Base-by-base conservation (phyloP, 2,113 vertebrate species). In the Phoenicopterus ruber region DNA sequence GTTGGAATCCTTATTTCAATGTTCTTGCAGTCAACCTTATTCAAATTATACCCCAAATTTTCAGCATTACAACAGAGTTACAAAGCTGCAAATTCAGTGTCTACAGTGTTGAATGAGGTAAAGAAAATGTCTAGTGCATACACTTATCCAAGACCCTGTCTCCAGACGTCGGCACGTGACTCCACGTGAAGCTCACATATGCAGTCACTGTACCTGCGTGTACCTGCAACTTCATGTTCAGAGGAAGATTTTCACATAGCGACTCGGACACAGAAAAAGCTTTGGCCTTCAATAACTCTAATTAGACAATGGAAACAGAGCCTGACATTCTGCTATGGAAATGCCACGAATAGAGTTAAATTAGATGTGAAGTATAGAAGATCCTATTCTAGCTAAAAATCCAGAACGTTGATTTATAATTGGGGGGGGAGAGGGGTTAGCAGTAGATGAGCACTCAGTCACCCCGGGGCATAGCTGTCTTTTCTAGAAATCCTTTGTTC, bases 401-500 rank as follows among this genome's bases (percentile, higher is more conserved):
- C 38, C 89, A 57, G 74, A 78, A 61, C 28, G 55, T 28, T 66
- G 36, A 84, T 81, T 77, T 63, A 54, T 50, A 76, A 46, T 61
- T 11, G 11, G 38, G 7, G 50, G 17, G 8, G 5, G 6, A 18
- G 46, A 44, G 18, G 34, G 11, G 7, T 9, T 25, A 74, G 54
- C 57, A 87, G 32, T 38, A 79, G n/a, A 74, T 77, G 28, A 81
- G 32, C 47, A 78, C 17, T 32, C 76, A 72, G 58, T 71, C 74
- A 88, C 24, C 7, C 24, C 6, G 17, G n/a, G 62, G 17, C 61
- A 90, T 2, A 65, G 58, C 19, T 69, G 25, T 49, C 85, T 73
- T 62, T 81, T 83, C 74, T 66, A 92, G 62, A 95, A 88, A 73
- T 20, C 42, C 72, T 90, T 94, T 93, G 72, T 66, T 94, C 77